phyloP scores from a whole-genome alignment of 2,888 invertebrate species.

The Lepidochitona cinerea region DNA sequence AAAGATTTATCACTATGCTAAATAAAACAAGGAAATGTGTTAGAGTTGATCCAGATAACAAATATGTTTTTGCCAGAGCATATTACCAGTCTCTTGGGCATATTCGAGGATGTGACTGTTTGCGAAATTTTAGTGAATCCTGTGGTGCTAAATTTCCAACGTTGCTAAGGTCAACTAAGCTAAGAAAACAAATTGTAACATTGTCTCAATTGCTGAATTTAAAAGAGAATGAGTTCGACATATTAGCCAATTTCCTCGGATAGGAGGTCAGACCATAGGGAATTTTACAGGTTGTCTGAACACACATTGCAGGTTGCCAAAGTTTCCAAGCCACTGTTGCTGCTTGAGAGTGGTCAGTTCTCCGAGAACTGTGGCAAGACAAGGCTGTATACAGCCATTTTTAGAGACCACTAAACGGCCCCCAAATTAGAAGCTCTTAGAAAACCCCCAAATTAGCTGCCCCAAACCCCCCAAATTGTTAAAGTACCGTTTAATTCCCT shows the following conservation, averaged over 20 bases:
- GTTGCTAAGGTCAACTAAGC: constrained; percentile 16
- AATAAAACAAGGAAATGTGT: background rate
- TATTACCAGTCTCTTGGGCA: constrained; percentile 4
- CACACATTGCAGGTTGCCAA: constrained; percentile 11
- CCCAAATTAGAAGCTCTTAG: no score
- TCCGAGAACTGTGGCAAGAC: background rate
- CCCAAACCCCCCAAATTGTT: no score
- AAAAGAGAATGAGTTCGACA: constrained; percentile 23
- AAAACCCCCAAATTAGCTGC: no score
- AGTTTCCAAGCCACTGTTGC: constrained; percentile 15
- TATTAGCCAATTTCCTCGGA: constrained; percentile 13
- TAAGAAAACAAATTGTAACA: constrained; percentile 29
- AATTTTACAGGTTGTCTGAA: constrained; percentile 16
- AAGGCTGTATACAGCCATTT: no score
- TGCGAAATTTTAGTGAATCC: background rate
- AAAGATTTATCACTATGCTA: constrained; percentile 2
- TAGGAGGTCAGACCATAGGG: constrained; percentile 12
- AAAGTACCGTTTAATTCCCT: no score
- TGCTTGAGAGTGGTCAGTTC: constrained; percentile 7
- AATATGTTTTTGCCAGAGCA: constrained; percentile 11
- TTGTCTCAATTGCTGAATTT: constrained; percentile 25
- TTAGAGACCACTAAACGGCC: no score
- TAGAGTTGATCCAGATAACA: constrained; percentile 5
- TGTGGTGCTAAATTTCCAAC: constrained; percentile 13
- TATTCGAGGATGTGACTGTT: background rate